Base-by-base conservation (phyloP, 2,113 vertebrate species). In the Chunga burmeisteri region DNA sequence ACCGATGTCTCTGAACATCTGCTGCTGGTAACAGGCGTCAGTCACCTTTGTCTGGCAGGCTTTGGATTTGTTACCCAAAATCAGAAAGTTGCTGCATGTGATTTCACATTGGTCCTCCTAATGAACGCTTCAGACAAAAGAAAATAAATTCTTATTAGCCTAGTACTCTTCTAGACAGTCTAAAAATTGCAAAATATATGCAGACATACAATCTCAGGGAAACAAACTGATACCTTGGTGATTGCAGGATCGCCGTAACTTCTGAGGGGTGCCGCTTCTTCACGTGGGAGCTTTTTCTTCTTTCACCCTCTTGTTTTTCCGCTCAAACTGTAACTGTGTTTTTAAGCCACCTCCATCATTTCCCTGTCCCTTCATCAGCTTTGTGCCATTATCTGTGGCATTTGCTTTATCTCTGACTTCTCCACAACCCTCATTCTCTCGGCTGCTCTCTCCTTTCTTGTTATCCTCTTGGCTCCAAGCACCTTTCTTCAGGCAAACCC, bases 1-100 rank as follows among this genome's bases (percentile, higher is more conserved):
- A 1, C 70, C 68, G 53, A 9, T n/a, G 81, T 89, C 88, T 94
- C 93, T 71, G 91, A 94, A 58, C 88, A 91, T 95, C 86, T 96
- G 83, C 83, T 86, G 1, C 49, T 27, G 67, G 63, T 90, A 67
- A 77, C 73, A 93, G 55, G 27, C 3, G 0, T 80, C 90, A 80
- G 46, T 93, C 71, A 85, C 88, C 74, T 95, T 86, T 88, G 65
- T 49, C 94, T 91, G 86, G 34, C 78, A 73, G 56, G 53, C 73
- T 89, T 72, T 79, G 8, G 10, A 20, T 52, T 71, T 84, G 56
- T 89, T 74, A 72, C 65, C 30, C 30, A 26, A 80, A 91, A 9
- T 30, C 32, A 74, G 44, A 56, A 92, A 63, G 68, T 63, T 73
- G 80, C 25, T 67, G 18, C 49, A 17, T 81, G 15, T 49, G 67